Conservation (phyloP, 2,113 vertebrate species). For the Cyprinodon variegatus region DNA sequence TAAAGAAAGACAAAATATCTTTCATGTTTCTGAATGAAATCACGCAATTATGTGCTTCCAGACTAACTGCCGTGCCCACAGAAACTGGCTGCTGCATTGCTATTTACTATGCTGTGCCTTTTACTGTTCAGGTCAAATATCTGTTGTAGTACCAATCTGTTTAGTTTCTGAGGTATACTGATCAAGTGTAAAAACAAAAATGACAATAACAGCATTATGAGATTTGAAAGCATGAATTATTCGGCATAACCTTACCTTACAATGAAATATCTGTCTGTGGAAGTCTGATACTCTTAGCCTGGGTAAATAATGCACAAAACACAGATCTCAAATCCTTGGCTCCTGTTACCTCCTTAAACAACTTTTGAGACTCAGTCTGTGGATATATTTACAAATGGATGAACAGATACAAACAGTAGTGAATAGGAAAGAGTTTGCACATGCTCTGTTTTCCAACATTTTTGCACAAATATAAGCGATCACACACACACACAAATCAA, state of each 20-base stretch:
- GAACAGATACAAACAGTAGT: slow-evolving; percentile 34
- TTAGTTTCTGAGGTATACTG: neutral
- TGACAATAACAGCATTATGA: slow-evolving; percentile 28
- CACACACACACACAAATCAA: slow-evolving; percentile 1
- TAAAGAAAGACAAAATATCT: too few species aligned
- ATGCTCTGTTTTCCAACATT: slow-evolving; percentile 17
- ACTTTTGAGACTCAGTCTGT: slow-evolving; percentile 44
- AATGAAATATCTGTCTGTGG: slow-evolving; percentile 35
- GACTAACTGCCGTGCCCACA: neutral
- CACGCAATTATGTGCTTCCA: neutral
- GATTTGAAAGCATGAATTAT: slow-evolving; percentile 46
- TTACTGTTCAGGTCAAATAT: neutral
- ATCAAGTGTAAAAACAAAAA: slow-evolving; percentile 6
- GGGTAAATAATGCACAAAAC: slow-evolving; percentile 22
- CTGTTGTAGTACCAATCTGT: neutral
- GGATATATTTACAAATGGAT: slow-evolving; percentile 39
- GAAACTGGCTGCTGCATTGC: neutral
- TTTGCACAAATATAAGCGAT: slow-evolving; percentile 1
- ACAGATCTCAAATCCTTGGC: slow-evolving; percentile 10
- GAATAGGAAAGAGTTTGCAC: slow-evolving; percentile 19
- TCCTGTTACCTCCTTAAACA: slow-evolving; percentile 19
- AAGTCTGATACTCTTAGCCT: slow-evolving; percentile 14
- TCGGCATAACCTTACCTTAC: slow-evolving; percentile 23
- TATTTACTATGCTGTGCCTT: too few species aligned
- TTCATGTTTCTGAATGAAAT: neutral